phyloP scores from a whole-genome alignment of 1,140 invertebrate species.

The Cherax destructor region DNA sequence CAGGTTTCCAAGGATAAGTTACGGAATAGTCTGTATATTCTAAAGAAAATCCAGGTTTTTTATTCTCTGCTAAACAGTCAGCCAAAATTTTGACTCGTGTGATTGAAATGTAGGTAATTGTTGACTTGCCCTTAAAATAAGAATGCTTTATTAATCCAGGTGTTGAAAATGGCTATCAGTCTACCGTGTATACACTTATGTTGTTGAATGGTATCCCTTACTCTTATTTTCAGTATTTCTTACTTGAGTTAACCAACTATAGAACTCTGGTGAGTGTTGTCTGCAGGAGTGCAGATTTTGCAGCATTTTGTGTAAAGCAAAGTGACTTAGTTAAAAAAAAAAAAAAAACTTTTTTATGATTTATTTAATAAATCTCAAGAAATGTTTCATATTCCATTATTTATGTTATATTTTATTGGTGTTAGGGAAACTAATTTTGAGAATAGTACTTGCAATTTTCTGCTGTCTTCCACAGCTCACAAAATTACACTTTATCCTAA shows the following conservation, averaged over 20 bases:
- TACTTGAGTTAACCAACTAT: background rate
- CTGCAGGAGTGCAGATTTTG: background rate
- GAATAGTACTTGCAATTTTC: background rate
- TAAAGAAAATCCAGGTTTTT: too few relatives aligned
- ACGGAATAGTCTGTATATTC: background rate
- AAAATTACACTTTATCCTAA: background rate
- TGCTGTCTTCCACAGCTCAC: background rate
- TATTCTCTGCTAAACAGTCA: too few relatives aligned
- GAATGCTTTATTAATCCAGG: too few relatives aligned
- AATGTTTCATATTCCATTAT: conserved; percentile 21
- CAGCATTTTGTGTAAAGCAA: background rate
- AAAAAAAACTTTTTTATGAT: background rate
- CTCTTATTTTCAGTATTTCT: background rate
- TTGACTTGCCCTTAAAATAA: background rate
- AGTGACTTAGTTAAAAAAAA: background rate
- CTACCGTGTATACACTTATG: background rate
- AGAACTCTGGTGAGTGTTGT: background rate
- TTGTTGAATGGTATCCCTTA: background rate
- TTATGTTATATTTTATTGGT: background rate
- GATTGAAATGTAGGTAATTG: background rate
- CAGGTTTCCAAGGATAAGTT: background rate
- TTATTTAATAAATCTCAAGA: conserved; percentile 28
- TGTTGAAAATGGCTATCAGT: background rate
- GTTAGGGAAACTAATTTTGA: background rate
- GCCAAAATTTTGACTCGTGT: too few relatives aligned